Evolutionary conservation across 2,113 vertebrate genomes (phyloP).

Genomic region (Sporophila hypoxantha): DNA sequence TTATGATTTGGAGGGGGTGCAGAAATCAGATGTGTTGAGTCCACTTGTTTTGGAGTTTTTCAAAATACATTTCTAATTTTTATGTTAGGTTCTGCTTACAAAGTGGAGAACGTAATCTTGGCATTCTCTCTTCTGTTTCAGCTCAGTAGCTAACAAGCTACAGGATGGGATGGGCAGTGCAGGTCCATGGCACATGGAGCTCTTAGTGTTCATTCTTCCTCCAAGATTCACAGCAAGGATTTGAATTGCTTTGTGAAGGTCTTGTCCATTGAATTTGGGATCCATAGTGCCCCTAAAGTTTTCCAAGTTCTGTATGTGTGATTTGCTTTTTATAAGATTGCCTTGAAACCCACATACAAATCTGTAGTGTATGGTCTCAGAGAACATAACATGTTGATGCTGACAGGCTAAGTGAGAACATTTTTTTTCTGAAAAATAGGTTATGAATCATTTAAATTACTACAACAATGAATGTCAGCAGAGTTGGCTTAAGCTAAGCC

Average conservation of each 20-base stretch:
- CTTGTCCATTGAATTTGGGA: neutral
- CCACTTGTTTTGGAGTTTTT: neutral
- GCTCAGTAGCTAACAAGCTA: neutral
- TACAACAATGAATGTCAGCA: neutral
- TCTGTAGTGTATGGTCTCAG: neutral
- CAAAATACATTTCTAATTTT: neutral
- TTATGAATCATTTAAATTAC: neutral
- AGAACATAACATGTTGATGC: neutral
- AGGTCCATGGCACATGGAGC: rapidly evolving
- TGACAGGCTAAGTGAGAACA: neutral
- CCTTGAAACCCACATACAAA: neutral
- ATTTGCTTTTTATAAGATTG: neutral
- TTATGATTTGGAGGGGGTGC: too few relatives aligned
- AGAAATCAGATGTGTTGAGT: neutral
- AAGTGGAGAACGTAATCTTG: neutral
- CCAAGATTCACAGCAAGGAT: neutral
- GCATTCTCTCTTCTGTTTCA: neutral
- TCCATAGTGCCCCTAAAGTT: neutral
- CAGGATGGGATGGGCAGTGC: neutral
- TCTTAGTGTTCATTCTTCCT: neutral
- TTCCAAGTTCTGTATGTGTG: neutral
- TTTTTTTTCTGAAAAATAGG: neutral
- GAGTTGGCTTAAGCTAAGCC: neutral
- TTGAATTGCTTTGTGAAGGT: neutral
- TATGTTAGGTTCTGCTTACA: neutral